Evolutionary conservation across 2,888 invertebrate species (phyloP).

Genomic region (Amphipyra tragopoginis): DNA sequence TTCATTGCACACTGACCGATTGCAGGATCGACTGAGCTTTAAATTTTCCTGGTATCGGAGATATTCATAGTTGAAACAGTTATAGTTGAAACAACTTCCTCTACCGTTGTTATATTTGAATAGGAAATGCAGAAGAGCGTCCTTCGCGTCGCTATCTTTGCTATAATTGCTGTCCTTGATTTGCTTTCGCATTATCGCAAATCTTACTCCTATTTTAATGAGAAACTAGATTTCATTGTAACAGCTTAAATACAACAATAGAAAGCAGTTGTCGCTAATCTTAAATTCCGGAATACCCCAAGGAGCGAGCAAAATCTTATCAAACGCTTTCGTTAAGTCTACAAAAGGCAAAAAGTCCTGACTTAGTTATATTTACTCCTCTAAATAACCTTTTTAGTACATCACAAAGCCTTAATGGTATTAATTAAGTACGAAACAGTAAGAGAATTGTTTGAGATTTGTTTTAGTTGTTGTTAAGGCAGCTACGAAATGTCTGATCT

Average conservation of each 20-base stretch:
- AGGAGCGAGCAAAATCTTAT: slow-evolving; percentile 21
- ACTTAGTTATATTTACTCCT: neutral
- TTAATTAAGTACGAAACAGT: slow-evolving; percentile 34
- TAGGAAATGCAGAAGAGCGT: no score
- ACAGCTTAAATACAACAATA: neutral
- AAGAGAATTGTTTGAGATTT: slow-evolving; percentile 26
- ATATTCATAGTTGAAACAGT: no score
- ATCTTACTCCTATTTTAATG: no score
- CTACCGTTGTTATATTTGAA: no score
- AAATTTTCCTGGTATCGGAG: no score
- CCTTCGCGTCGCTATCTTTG: no score
- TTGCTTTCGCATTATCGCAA: no score
- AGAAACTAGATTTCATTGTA: no score
- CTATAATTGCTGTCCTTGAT: no score
- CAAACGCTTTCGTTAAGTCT: slow-evolving; percentile 18
- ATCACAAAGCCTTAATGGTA: slow-evolving; percentile 27
- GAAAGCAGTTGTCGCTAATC: slow-evolving; percentile 13
- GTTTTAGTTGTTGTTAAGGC: slow-evolving; percentile 23
- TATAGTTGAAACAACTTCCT: no score
- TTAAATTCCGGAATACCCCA: slow-evolving; percentile 13
- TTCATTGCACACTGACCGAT: neutral
- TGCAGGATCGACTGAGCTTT: neutral
- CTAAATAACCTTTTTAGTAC: slow-evolving; percentile 1
- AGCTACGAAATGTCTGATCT: slow-evolving; percentile 15
- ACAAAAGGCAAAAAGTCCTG: slow-evolving; percentile 6